Percentiles rank a stretch among this genome's conserved stretches.
phyloP scores from a whole-genome alignment of 2,797 vertebrate species.

The Alosa sapidissima region DNA sequence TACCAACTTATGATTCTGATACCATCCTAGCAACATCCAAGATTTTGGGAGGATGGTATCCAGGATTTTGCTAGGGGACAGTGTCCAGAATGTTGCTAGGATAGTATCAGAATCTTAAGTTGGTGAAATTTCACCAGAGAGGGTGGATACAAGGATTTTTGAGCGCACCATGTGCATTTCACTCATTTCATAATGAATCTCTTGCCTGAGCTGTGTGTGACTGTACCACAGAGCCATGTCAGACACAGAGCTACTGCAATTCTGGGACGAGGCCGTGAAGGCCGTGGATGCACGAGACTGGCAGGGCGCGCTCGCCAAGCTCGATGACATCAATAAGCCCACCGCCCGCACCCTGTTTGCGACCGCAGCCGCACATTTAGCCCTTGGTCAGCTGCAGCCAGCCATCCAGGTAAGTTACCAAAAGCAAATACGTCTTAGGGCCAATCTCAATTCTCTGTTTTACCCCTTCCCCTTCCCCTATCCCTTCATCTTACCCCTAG shows the following conservation, averaged over 20 bases:
- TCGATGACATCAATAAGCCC: constrained; percentile 73
- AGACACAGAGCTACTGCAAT: constrained; percentile 78
- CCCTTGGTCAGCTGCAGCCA: constrained; percentile 69
- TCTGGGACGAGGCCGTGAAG: constrained; percentile 80
- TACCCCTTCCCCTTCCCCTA: no score
- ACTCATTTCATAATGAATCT: background rate
- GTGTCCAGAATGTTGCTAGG: no score
- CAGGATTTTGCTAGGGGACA: no score
- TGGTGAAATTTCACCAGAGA: no score
- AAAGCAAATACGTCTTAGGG: background rate
- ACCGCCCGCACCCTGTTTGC: constrained; percentile 80
- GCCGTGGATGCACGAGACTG: constrained; percentile 77
- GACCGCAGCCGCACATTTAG: constrained; percentile 75
- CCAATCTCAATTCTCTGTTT: no score
- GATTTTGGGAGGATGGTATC: no score
- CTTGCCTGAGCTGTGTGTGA: background rate
- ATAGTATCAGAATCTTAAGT: no score
- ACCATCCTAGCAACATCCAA: no score
- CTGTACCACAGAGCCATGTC: constrained; percentile 64
- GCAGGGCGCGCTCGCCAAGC: constrained; percentile 71
- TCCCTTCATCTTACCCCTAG: no score
- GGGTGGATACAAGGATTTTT: no score
- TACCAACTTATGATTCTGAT: no score
- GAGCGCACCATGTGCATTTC: no score
- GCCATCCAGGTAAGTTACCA: constrained; percentile 71